Base-by-base conservation (phyloP, 2,888 invertebrate genomes). In the Drosophila borealis region DNA sequence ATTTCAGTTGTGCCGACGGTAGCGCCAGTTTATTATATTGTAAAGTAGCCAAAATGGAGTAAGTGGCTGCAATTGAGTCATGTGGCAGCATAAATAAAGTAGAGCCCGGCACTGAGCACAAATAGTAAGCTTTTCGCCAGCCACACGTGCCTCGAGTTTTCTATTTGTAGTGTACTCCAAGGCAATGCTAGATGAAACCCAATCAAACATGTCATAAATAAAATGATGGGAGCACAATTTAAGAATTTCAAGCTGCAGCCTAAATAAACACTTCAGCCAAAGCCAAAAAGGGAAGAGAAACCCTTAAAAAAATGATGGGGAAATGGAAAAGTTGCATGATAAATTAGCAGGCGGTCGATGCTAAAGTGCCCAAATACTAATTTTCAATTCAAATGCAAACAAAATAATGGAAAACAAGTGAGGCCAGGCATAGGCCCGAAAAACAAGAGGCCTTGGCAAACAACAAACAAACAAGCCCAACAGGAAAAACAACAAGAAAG, bases 331-430 rank as follows among this genome's bases (percentile, higher is more conserved):
- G 64, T 65, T 87, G 84, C 79, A 81, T 84, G 79, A 75, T 80
- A 89, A 86, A 87, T 87, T 87, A 89, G 83, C 80, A 57, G 68
- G 34, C 76, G 62, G 65, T 36, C 71, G 57, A 57, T 73, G 85
- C 45, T 79, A 74, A 83, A 86, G 87, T 80, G 86, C 80, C 79
- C 81, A 66, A 85, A 87, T 86, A 87, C 89, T 89, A 85, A 89
- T 85, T 85, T 85, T 89, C 89, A 85, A 85, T 85, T 85, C 85
- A 89, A 85, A 85, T 85, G 85, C 85, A 87, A 85, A 89, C 85
- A 89, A 83, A 85, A 85, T 87, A 85, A 89, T 83, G 87, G 84
- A 84, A 88, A 80, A 80, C 78, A 88, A 88, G 73, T 69, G 62
- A 65, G 63, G 49, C 55, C 67, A 59, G 50, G 39, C 66, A 62